These are phyloP conservation scores for Stichopus horrens DNA, from an alignment of 53 echinoderm and acorn worm species.

Conservation along the genomic window DNA sequence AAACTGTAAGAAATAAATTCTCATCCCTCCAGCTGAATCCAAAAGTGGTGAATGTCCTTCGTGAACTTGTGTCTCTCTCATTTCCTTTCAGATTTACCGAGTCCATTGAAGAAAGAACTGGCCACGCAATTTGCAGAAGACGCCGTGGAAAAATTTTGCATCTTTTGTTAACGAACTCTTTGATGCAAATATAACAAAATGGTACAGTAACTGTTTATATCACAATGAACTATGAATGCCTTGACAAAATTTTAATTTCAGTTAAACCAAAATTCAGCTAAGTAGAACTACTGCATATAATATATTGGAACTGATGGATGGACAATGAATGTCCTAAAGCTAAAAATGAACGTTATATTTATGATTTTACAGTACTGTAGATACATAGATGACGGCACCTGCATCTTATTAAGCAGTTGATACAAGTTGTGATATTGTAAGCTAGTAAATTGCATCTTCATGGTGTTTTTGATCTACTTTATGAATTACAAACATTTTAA, in stretches of 20 bases:
- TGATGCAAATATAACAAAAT: constrained; percentile 13
- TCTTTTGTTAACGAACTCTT: constrained; percentile 19
- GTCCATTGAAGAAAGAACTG: constrained; percentile 19
- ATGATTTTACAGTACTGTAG: too few relatives aligned
- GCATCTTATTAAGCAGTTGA: too few relatives aligned
- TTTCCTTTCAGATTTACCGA: constrained; percentile 38
- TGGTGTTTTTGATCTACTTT: too few relatives aligned
- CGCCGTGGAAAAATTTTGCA: constrained; percentile 26
- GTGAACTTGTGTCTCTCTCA: neutral
- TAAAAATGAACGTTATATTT: too few relatives aligned
- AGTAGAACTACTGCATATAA: neutral
- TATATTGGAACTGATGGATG: constrained; percentile 5
- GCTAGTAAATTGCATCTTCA: too few relatives aligned
- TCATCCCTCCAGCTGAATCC: too few relatives aligned
- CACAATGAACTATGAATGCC: constrained; percentile 32
- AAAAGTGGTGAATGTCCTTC: too few relatives aligned
- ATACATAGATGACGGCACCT: too few relatives aligned
- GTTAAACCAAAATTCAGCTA: neutral
- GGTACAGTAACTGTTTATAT: constrained; percentile 38
- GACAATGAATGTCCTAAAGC: neutral
- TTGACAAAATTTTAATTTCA: neutral
- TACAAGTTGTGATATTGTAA: too few relatives aligned
- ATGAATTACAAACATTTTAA: too few relatives aligned
- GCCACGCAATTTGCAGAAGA: neutral
- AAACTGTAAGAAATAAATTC: too few relatives aligned